Conservation (phyloP, 2,888 invertebrate species). For the Graphium colonna region DNA sequence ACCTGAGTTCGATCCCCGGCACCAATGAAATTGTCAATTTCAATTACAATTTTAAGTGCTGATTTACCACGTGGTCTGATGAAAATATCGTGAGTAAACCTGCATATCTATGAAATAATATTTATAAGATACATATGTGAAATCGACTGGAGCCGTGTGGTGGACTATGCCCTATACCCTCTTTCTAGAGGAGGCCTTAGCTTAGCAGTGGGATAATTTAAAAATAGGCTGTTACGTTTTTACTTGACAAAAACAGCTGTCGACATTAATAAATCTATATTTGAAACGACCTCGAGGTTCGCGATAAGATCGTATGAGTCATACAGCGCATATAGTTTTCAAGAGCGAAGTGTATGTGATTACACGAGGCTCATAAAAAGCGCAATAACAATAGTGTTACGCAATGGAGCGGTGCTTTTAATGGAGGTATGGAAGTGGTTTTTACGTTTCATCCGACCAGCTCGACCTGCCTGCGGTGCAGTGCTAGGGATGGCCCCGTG, state of each 20-base stretch:
- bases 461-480: not conserved
- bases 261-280: not conserved
- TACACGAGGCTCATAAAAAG: slow-evolving; percentile 5
- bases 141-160: no score
- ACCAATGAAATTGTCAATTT: no score
- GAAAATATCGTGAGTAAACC: no score
- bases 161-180: no score
- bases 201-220: no score
- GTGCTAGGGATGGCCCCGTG: not conserved
- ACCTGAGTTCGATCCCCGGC: no score
- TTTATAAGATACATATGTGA: no score
- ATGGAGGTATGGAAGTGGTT: not conserved
- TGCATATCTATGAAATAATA: no score
- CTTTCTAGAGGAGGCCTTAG: no score
- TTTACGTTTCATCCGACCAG: not conserved
- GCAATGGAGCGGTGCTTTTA: not conserved
- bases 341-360: slow-evolving; percentile 1
- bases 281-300: slow-evolving; percentile 3
- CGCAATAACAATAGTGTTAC: slow-evolving; percentile 3
- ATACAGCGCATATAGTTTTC: slow-evolving; percentile 3
- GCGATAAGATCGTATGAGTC: slow-evolving; percentile 12
- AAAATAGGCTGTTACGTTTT: no score
- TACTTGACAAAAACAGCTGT: not conserved
- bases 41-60: no score
- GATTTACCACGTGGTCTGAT: no score